These are phyloP conservation scores for Poecilia picta DNA, from an alignment of 2,797 vertebrate genomes.

Conservation along the genomic window DNA sequence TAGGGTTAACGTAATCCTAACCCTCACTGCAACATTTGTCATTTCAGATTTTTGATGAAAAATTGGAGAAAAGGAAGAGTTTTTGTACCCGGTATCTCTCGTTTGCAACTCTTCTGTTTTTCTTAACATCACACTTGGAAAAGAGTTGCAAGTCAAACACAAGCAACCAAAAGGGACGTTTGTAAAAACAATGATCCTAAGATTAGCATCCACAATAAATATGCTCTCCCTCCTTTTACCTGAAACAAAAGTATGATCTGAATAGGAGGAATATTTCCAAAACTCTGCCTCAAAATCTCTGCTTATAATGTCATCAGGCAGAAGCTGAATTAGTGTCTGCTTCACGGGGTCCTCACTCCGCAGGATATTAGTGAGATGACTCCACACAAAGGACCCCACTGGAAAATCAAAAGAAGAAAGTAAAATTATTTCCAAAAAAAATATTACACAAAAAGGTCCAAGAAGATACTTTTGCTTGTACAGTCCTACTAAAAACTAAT, in stretches of 20 bases:
- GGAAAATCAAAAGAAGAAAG: conserved; percentile 8
- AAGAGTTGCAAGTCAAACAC: neutral
- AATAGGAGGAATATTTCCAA: conserved; percentile 89
- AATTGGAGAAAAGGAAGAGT: neutral
- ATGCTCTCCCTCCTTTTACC: conserved; percentile 66
- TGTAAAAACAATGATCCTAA: neutral
- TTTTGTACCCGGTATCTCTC: neutral
- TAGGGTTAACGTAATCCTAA: too few species aligned
- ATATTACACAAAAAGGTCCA: neutral
- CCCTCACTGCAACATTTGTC: too few species aligned
- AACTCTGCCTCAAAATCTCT: conserved; percentile 86
- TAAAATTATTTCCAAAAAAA: neutral
- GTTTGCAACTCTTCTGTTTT: neutral
- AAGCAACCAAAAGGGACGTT: neutral
- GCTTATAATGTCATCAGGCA: conserved; percentile 87
- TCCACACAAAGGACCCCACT: conserved; percentile 94
- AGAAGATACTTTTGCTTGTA: neutral
- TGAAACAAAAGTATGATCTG: conserved; percentile 82
- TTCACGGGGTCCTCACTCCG: conserved; percentile 88
- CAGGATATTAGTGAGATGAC: conserved; percentile 86
- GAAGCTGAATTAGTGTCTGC: conserved; percentile 76
- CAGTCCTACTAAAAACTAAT: neutral
- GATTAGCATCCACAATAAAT: neutral
- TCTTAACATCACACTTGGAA: neutral
- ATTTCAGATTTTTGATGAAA: neutral